Conservation (phyloP, 1,140 invertebrate genomes). For the Wasmannia auropunctata region DNA sequence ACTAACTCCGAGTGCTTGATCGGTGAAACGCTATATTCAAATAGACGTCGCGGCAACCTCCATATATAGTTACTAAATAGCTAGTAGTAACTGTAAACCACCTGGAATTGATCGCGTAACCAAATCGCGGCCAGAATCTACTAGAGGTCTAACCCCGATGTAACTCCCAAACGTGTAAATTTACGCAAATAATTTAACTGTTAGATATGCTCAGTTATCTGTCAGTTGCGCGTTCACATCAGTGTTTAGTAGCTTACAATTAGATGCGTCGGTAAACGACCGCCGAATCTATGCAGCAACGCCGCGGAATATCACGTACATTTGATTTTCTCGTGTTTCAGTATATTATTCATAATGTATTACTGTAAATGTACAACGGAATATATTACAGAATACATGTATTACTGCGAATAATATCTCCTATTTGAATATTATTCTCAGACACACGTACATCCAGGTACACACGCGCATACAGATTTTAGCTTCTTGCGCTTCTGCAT, state of each 20-base stretch:
- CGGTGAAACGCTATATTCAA: slow-evolving; percentile 7
- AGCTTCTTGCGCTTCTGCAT: background rate
- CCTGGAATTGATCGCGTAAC: slow-evolving; percentile 48
- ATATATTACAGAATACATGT: background rate
- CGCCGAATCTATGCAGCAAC: background rate
- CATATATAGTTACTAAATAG: slow-evolving; percentile 23
- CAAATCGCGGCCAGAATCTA: slow-evolving; percentile 36
- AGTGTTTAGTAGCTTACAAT: background rate
- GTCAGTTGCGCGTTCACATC: background rate
- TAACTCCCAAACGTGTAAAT: slow-evolving; percentile 47
- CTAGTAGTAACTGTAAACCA: slow-evolving; percentile 41
- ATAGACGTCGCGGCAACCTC: slow-evolving; percentile 8
- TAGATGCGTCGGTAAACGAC: background rate
- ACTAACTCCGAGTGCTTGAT: background rate
- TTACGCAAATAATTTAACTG: slow-evolving; percentile 47
- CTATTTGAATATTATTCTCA: too few relatives aligned
- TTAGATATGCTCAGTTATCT: slow-evolving; percentile 7
- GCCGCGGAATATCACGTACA: background rate
- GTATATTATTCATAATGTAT: background rate
- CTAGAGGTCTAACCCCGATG: slow-evolving; percentile 5
- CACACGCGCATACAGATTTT: background rate
- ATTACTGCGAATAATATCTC: background rate
- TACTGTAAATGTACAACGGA: background rate
- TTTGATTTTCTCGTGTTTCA: background rate
- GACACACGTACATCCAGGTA: too few relatives aligned